phyloP scores from a whole-genome alignment of 2,113 vertebrate species.

The Amblyornis subalaris region DNA sequence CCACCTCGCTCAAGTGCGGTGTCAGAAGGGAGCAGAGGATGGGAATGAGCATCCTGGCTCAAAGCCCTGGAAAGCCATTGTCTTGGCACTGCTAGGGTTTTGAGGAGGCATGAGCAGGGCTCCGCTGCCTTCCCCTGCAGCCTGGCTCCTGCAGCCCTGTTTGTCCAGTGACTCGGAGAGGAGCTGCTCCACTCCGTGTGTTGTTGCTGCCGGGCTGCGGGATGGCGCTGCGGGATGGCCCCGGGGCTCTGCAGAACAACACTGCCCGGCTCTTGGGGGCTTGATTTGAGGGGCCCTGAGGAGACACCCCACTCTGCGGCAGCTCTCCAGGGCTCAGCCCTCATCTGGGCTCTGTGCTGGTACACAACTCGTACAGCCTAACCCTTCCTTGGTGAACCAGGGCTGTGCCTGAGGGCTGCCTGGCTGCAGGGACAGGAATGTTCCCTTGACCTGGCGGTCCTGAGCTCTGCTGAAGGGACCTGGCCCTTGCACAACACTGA shows the following conservation, averaged over 20 bases:
- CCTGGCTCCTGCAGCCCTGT: neutral
- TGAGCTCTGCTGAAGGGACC: neutral
- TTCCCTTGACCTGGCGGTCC: neutral
- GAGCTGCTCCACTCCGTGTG: rapidly evolving
- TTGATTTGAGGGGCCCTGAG: neutral
- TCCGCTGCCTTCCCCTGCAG: neutral
- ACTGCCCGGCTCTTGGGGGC: neutral
- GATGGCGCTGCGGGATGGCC: neutral
- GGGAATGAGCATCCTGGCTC: neutral
- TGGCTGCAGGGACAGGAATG: neutral
- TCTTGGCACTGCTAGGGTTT: rapidly evolving
- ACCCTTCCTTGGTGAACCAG: neutral
- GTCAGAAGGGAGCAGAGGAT: neutral
- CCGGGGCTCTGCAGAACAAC: neutral
- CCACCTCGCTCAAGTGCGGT: rapidly evolving
- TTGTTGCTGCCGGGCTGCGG: neutral
- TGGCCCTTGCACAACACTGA: neutral
- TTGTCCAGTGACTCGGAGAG: rapidly evolving
- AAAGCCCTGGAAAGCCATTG: neutral
- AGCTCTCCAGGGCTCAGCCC: neutral
- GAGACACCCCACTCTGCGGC: neutral
- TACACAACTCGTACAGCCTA: neutral
- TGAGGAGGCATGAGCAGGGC: neutral
- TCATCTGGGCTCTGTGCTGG: neutral
- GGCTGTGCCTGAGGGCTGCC: neutral